Evolutionary conservation across 2,113 vertebrate genomes (phyloP), one percentile per base, ranked within the genome.

Genomic region (Rousettus leschenaultii): DNA sequence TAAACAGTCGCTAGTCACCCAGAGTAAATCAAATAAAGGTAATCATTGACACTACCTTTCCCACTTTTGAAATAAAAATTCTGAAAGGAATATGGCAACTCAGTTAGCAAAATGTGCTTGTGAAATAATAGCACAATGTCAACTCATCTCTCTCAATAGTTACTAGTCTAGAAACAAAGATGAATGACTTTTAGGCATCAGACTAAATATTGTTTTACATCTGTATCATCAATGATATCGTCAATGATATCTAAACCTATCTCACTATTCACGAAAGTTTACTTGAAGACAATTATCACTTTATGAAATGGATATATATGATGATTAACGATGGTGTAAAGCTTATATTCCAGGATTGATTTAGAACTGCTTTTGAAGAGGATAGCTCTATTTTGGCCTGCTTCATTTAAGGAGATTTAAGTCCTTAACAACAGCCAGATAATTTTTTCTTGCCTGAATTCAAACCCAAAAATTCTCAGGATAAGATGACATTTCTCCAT

Each of bases 361-460:
- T 88, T 83, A 75, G 87, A 93, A 59, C 10, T 80, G 74, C 51
- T 89, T 95, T 95, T 55, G 53, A 94, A 89, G 65, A 89, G 3
- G 10, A 12, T n/a, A 77, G 9, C 40, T 94, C 53, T 95, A 13
- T 71, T 89, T 86, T 86, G 65, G 14, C 51, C 51, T 82, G 26
- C 21, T 63, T 96, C 33, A 57, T 74, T 84, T 94, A 97, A 94
- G n/a, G 28, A 89, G 30, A 3, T 86, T 94, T 68, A 12, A 38
- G 15, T 78, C 96, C 26, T 88, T 94, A 89, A 92, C 78, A 91
- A 65, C 55, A 89, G 91, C 43, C 28, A 95, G 71, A 91, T 88
- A 26, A 84, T 95, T 92, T 94, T 66, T 53, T 89, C 75, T 78
- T 84, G 43, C 30, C 43, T 94, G 22, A 79, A 92, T 95, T 75